Base-by-base conservation (phyloP, 2,888 invertebrate genomes). In the Drosophila rellima region DNA sequence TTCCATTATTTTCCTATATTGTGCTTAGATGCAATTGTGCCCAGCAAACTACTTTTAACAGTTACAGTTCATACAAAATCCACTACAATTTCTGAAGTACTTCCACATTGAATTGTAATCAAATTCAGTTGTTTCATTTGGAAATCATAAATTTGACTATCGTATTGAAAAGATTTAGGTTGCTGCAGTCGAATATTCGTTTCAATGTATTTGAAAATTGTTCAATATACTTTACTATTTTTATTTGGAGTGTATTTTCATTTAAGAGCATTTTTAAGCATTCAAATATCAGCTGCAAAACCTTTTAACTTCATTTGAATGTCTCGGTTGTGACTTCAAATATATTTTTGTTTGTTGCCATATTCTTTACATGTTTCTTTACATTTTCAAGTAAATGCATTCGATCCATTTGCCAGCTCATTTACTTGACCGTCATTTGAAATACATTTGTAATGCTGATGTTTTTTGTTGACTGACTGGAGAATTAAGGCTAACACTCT, bases 401-500 rank as follows among this genome's bases (percentile, higher is more conserved):
- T 45, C 3, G 37, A 20, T 10, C 13, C n/a, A 52, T 26, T 31
- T 18, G n/a, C 20, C 10, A 20, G 37, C 51, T 29, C 54, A 54
- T 42, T 42, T 42, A 20, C 3, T 42, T 15, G 31, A 31, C 10
- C 20, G 42, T 23, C 54, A 42, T 55, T 42, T 33, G 54, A 55
- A 55, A 55, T 42, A 42, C 54, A 42, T 55, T 55, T 42, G 50
- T 35, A 48, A 18, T 13, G 48, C 31, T 18, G 31, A 17, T 31
- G 18, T 7, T 47, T 50, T 33, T 47, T n/a, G 26, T 26, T 15
- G 17, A 31, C 3, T 20, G 31, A 42, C 40, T 54, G 42, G 3
- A 55, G 54, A 55, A 55, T 55, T 55, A 55, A 55, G 54, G 54
- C 54, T 55, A 33, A 55, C 31, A 42, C 54, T 42, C 20, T 20